Percentiles rank a stretch among this genome's conserved stretches.
Evolutionary conservation across 2,888 invertebrate species (phyloP).

Genomic region (Lottia scabra): DNA sequence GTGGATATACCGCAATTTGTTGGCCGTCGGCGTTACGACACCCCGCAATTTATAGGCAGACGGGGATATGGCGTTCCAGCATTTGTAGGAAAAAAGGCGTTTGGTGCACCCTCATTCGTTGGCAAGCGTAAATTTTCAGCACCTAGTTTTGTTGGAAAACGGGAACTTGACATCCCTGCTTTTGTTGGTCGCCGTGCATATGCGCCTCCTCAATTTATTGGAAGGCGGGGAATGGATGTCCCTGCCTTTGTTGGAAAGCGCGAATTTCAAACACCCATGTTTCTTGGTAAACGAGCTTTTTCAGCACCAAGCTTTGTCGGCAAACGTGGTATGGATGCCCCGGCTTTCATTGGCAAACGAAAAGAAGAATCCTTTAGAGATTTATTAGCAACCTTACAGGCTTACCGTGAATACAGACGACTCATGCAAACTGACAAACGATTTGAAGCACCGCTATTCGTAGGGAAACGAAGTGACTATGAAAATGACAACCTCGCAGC

Average conservation of each 20-base stretch:
- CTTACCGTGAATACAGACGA: conserved; percentile 5
- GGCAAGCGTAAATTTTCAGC: neutral
- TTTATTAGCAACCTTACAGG: conserved; percentile 3
- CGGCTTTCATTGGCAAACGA: conserved; percentile 2
- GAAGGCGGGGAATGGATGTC: neutral
- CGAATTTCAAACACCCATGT: neutral
- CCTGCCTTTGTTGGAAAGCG: neutral
- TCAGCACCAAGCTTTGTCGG: neutral
- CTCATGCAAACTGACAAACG: conserved; percentile 8
- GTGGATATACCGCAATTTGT: neutral
- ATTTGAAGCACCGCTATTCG: conserved; percentile 2
- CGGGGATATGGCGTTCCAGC: neutral
- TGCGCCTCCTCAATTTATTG: neutral
- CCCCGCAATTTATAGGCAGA: neutral
- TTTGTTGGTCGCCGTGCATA: conserved; percentile 2
- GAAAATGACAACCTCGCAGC: neutral
- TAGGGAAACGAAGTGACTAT: neutral
- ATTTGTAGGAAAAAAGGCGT: neutral
- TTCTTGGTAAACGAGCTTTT: conserved; percentile 1
- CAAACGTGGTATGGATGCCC: neutral
- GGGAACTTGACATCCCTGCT: neutral
- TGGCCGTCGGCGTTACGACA: neutral
- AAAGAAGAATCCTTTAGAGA: neutral
- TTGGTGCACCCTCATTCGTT: neutral
- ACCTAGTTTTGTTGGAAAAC: neutral